Evolutionary conservation across 2,888 invertebrate genomes (phyloP), one percentile per base, ranked within the genome.

Genomic region (Chloromyia formosa): DNA sequence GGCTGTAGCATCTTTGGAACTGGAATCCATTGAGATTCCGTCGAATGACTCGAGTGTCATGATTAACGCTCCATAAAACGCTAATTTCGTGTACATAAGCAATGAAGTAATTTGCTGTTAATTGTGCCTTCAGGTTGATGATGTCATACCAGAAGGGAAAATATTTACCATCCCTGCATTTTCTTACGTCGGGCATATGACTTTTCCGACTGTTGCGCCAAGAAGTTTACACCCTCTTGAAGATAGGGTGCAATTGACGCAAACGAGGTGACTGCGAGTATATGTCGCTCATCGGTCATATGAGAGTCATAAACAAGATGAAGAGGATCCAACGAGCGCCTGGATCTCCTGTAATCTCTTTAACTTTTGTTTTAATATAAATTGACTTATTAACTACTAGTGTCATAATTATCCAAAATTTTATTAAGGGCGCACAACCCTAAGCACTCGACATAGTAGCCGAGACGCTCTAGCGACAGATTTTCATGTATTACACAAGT

Each of bases 61-160:
- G 53, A 58, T 71, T 71, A 78, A 76, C 76, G 75, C 77, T 77
- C 75, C 75, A 75, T 66, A 75, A 62, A 64, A 75, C 73, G 75
- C 76, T 77, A 76, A 78, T 76, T 77, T 77, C 77, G 76, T 73
- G 77, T 78, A 77, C 76, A 78, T 78, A 76, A 78, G 76, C 78
- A 75, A 78, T 77, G 78, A 78, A 78, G 77, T 76, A 78, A 78
- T 78, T 78, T 77, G 76, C 77, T 77, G 77, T 77, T 77, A 78
- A 78, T 78, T 77, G 62, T 73, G 42, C 40, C 61, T 23, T 58
- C 56, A 64, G 40, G 40, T 35, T 35, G 27, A 4, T 35, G 27
- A 7, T 16, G 49, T 53, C 35, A 2, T 20, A 9, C 14, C 71
- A 69, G 16, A 69, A 69, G 1, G 27, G 27, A 35, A 35, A 35